Percentiles rank a stretch among this genome's conserved stretches.
phyloP scores from a whole-genome alignment of 2,888 invertebrate genomes.

The Sminthurinus aureus region DNA sequence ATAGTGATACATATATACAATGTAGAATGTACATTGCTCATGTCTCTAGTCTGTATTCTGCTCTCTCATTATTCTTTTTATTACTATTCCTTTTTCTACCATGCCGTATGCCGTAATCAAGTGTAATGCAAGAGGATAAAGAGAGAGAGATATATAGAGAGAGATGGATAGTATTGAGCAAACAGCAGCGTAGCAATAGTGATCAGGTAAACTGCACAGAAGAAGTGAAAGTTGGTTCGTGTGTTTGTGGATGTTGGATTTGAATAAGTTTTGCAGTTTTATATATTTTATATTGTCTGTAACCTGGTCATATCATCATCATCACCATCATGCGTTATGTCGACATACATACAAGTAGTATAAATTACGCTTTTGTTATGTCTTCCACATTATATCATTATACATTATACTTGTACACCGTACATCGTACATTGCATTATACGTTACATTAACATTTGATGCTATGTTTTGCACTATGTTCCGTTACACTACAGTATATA shows the following conservation, averaged over 20 bases:
- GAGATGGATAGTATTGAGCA: slow-evolving; percentile 9
- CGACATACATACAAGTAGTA: neutral
- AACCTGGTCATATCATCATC: slow-evolving; percentile 11
- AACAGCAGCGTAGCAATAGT: slow-evolving; percentile 22
- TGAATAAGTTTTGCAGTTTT: no score
- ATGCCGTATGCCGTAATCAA: slow-evolving; percentile 29
- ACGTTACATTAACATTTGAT: no score
- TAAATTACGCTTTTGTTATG: neutral
- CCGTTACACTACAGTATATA: no score
- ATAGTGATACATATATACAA: neutral
- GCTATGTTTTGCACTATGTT: no score
- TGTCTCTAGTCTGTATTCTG: neutral
- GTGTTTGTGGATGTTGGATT: neutral
- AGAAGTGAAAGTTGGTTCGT: slow-evolving; percentile 36
- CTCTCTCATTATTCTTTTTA: neutral
- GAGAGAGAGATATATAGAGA: neutral
- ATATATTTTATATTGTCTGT: slow-evolving; percentile 18
- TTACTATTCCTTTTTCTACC: neutral
- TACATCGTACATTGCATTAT: no score
- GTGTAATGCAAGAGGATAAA: slow-evolving; percentile 27
- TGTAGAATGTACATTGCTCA: neutral
- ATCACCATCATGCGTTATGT: no score
- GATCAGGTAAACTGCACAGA: slow-evolving; percentile 23
- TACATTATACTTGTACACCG: no score
- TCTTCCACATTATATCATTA: neutral